Evolutionary conservation across 2,888 invertebrate genomes (phyloP), one percentile per base, ranked within the genome.

Genomic region (Ceriagrion tenellum): DNA sequence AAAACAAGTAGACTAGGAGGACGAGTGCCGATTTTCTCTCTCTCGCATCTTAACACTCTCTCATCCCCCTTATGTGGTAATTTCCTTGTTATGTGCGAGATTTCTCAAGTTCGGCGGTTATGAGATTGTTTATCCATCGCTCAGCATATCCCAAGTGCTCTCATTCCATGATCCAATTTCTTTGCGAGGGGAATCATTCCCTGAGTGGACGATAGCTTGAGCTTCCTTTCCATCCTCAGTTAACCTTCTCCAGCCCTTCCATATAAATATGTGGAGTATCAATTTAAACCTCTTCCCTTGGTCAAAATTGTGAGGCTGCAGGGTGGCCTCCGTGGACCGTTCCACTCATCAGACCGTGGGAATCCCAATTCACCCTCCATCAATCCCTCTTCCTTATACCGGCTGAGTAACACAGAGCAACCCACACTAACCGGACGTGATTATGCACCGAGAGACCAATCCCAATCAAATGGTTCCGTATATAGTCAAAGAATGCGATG

Each of bases 351-450:
- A 35, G n/a, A 23, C 81, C 81, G 81, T 81, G 81, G 35, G 81
- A 81, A 81, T 81, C 81, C 35, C 81, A 81, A 81, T 81, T 81
- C 35, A 81, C 81, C 81, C 81, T 81, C 81, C 35, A 35, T 81
- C 35, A 81, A 81, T 35, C 81, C 13, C 81, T 35, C 35, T 18
- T 3, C 81, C 30, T 35, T 35, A 0, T 81, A 81, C 12, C 16
- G 81, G 16, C 35, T 35, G 16, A 81, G 81, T 30, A n/a, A 74
- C 81, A 16, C 13, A 35, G 35, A 20, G 20, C 23, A 81, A 10
- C 35, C 81, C 35, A 8, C 81, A 12, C 35, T 12, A 12, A 1
- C 35, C 81, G 35, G 81, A 0, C 35, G 26, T 35, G 35, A n/a
- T 35, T 35, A 3, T 35, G 35, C 30, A 3, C 35, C 81, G 35